Base-by-base conservation (phyloP, 2,797 vertebrate species). In the Helicolenus hilgendorfi region DNA sequence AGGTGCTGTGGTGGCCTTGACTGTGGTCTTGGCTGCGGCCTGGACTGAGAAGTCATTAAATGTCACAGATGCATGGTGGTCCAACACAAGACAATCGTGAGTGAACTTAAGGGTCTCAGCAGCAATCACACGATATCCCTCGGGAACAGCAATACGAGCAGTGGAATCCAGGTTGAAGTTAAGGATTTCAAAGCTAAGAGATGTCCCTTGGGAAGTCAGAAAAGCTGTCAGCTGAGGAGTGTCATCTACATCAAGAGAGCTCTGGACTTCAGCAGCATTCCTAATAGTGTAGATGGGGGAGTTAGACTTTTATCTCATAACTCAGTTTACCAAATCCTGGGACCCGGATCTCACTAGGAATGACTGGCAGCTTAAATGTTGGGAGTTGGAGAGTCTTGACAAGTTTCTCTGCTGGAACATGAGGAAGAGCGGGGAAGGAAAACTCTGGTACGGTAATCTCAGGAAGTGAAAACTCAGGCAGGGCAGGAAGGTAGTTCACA, bases 251-350 rank as follows among this genome's bases (percentile, higher is more conserved):
- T 88, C 81, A n/a, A 97, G 98, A 70, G 91, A 83, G 87, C 98
- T 98, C 59, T 92, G 91, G 86, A 98, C 35, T 68, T 96, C 95
- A 86, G 93, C 97, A 77, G 91, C 92, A n/a, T 96, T 96, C 58
- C 93, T 97, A 24, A 98, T 81, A 0, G 79, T 95, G 83, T 98
- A 98, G 90, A 98, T 91, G 5, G 98, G 98, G 89, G 97, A 97
- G 0, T 83, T 93, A n/a, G 31, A 98, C 76, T 94, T 84, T 97
- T 81, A 98, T 95, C 89, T 94, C 78, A 64, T 97, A 91, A 62
- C 95, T 95, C n/a, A 98, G 83, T 87, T 98, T 98, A 85, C 98
- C 98, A 91, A 98, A 97, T 64, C 96, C 93, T 87, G 98, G 98
- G 26, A 98, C 18, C 64, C 77, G 84, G 5, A 98, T 31, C 49